phyloP scores from a whole-genome alignment of 1,140 invertebrate genomes.

The Palaemon carinicauda region DNA sequence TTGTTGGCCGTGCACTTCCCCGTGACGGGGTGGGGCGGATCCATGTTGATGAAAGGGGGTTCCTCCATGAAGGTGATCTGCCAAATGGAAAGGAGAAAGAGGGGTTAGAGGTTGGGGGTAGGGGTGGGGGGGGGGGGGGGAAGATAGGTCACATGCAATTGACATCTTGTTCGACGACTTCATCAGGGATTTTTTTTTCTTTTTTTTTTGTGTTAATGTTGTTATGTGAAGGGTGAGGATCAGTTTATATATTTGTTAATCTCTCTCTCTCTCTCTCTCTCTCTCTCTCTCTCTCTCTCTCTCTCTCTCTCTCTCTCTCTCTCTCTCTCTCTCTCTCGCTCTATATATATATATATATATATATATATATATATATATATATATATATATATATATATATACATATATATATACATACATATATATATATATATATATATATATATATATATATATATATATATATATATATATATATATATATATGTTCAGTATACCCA shows the following conservation, averaged over 20 bases:
- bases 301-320: too few relatives aligned
- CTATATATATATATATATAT: slow-evolving; percentile 1
- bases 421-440: slow-evolving; percentile 28
- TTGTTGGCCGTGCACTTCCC: slow-evolving; percentile 89
- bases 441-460: slow-evolving; percentile 27
- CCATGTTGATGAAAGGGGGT: slow-evolving; percentile 92
- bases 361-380: background rate
- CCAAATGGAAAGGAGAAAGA: slow-evolving; percentile 60
- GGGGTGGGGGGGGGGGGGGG: background rate
- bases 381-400: slow-evolving; percentile 15
- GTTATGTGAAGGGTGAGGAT: too few relatives aligned
- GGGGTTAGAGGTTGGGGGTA: background rate
- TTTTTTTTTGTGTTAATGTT: too few relatives aligned
- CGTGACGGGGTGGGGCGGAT: slow-evolving; percentile 87
- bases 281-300: too few relatives aligned
- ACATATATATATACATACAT: slow-evolving; percentile 19
- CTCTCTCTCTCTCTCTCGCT: too few relatives aligned
- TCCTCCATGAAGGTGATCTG: slow-evolving; percentile 78
- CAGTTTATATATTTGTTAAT: too few relatives aligned
- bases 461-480: slow-evolving; percentile 29
- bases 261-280: too few relatives aligned
- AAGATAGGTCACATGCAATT: too few relatives aligned
- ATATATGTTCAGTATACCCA: too few relatives aligned
- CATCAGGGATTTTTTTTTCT: too few relatives aligned
- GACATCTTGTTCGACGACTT: too few relatives aligned